A percentile compares a stretch with the other conserved stretches of the same genome.
phyloP scores from a whole-genome alignment of 2,888 invertebrate species.

The Pyrrhia umbra region DNA sequence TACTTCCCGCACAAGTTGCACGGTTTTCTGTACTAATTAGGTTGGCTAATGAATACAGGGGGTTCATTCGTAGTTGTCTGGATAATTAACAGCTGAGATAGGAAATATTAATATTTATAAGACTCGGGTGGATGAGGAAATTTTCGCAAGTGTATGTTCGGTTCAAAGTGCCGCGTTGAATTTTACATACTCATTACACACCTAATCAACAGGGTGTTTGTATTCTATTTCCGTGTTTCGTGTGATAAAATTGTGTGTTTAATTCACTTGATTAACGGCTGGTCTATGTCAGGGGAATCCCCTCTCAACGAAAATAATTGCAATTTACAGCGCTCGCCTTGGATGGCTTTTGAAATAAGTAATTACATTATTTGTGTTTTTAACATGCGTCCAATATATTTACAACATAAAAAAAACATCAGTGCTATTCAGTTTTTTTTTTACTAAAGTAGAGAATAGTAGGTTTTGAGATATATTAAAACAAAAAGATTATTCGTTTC shows the following conservation, averaged over 20 bases:
- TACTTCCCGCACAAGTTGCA: slow-evolving; percentile 68
- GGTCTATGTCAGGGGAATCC: slow-evolving; percentile 5
- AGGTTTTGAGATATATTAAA: no score
- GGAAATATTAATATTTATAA: slow-evolving; percentile 89
- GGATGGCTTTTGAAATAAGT: slow-evolving; percentile 26
- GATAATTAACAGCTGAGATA: slow-evolving; percentile 87
- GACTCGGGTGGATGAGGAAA: slow-evolving; percentile 71
- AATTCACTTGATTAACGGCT: slow-evolving; percentile 43
- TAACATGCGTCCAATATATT: slow-evolving; percentile 25
- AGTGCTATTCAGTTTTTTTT: no score
- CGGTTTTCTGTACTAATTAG: slow-evolving; percentile 84
- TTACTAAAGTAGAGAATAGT: no score
- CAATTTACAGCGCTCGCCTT: slow-evolving; percentile 28
- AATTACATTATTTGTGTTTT: slow-evolving; percentile 11
- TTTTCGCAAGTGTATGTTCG: slow-evolving; percentile 76
- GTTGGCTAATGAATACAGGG: slow-evolving; percentile 85
- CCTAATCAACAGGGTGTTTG: slow-evolving; percentile 63
- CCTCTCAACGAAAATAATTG: slow-evolving; percentile 32
- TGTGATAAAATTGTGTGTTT: slow-evolving; percentile 43
- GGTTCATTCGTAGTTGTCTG: slow-evolving; percentile 84
- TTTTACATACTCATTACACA: slow-evolving; percentile 77
- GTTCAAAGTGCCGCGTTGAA: slow-evolving; percentile 76
- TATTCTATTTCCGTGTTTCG: slow-evolving; percentile 50
- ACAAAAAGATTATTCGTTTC: no score
- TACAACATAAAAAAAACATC: slow-evolving; percentile 2